phyloP scores from a whole-genome alignment of 2,888 invertebrate genomes.

The Melieria picta region DNA sequence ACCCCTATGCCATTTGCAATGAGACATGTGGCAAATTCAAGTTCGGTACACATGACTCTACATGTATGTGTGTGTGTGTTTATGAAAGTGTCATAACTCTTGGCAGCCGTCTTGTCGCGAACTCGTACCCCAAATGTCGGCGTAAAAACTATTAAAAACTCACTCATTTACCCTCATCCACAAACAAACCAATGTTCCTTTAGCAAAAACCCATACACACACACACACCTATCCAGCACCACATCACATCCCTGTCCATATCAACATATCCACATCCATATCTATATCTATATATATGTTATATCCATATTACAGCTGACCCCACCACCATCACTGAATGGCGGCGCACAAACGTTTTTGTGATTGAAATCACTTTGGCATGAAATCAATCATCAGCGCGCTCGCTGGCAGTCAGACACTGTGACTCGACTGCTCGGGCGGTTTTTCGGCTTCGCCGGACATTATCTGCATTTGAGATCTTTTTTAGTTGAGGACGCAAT shows the following conservation, averaged over 20 bases:
- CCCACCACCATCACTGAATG: constrained; percentile 7
- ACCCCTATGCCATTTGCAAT: too few species aligned
- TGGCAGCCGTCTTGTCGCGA: too few species aligned
- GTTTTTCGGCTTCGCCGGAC: background rate
- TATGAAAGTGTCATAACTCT: too few species aligned
- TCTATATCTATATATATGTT: constrained; percentile 8
- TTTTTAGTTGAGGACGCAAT: background rate
- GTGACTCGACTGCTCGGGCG: background rate
- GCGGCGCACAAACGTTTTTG: constrained; percentile 33
- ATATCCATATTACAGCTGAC: constrained; percentile 23
- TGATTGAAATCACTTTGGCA: constrained; percentile 62
- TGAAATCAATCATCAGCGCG: constrained; percentile 59
- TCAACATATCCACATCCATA: background rate
- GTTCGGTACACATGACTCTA: too few species aligned
- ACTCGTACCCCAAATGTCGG: too few species aligned
- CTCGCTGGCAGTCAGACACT: background rate
- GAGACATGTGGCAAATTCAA: too few species aligned
- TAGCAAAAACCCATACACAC: background rate
- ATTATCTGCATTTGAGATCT: constrained; percentile 54
- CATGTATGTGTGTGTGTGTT: too few species aligned
- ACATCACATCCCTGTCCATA: too few species aligned
- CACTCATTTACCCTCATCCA: too few species aligned
- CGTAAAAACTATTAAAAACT: too few species aligned
- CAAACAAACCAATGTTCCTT: too few species aligned
- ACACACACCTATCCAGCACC: background rate